Evolutionary conservation across 2,888 invertebrate genomes (phyloP), one percentile per base, ranked within the genome.

Genomic region (Heterodera filipjevi): DNA sequence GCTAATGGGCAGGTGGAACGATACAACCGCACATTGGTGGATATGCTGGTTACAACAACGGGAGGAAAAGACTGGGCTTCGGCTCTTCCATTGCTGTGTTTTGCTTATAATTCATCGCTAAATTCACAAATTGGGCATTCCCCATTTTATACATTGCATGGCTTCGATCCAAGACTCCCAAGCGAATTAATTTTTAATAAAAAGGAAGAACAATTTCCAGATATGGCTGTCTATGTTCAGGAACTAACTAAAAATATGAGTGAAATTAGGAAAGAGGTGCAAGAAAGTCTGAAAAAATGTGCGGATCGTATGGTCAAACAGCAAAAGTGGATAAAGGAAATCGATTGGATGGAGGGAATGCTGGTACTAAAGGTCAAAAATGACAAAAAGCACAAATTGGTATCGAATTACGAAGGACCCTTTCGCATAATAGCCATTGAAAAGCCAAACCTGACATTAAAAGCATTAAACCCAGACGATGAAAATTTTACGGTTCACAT

Each of bases 1-100:
- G 82, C 83, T 12, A 89, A 88, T 74, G 87, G 89, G 2, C 77
- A 83, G 49, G 86, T 84, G 3, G 87, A 88, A 77, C 73, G 86
- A 8, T 79, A 83, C 19, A 81, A 81, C 30, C 10, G 53, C 32
- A 71, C 74, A 8, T 14, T 81, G 2, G 70, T 32, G 19, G 22
- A 71, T n/a, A 71, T 76, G 66, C 35, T 81, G 5, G 73, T 71
- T 6, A 35, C 76, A 2, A 53, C 44, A 0, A 19, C 5, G 0
- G 27, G 35, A 19, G 80, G 76, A 1, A 66, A 71, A 30, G 44
- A 82, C 32, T 81, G 81, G 81, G 66, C 66, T 19, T 12, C 49
- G 10, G 22, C 27, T 12, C 64, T 82, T 8, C 64, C 82, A 10
- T 10, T 81, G 19, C 44, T 78, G 1, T 66, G 64, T 0, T 81